Base-by-base conservation (phyloP, 2,113 vertebrate species). In the Calonectris borealis region DNA sequence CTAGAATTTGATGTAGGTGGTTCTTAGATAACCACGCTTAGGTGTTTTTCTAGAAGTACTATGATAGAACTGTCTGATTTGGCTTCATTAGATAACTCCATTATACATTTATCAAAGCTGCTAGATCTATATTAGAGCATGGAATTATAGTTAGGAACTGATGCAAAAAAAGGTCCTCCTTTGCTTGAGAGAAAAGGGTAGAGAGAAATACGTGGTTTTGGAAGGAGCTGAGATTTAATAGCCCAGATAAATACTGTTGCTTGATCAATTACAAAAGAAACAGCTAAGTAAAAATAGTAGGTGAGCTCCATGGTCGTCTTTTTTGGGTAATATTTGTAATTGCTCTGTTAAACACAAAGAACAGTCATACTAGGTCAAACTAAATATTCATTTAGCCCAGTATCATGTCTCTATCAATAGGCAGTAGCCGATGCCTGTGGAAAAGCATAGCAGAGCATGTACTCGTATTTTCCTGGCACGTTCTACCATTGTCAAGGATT, bases 1-100 rank as follows among this genome's bases (percentile, higher is more conserved):
- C 79, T 95, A 77, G 51, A 62, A 90, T 83, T 92, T 93, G 48
- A 76, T 38, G 88, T 96, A 95, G 80, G 80, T 93, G 60, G 69
- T 84, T 96, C 77, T 75, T 96, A 72, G 83, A 79, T 96, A 88
- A 83, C 46, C 13, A 18, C 65, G 34, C 20, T 86, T 97, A 84
- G 46, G 31, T 84, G 72, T 3, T 7, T 2, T 82, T 92, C 72
- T 92, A 69, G 75, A 94, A 96, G 92, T 62, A 80, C 72, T 52
- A 2, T 54, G 52, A 78, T 81, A 46, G 42, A 70, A 38, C 72
- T 79, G 22, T 69, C 55, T 93, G 61, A 64, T 94, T 60, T 72
- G 32, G 34, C 36, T 94, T 83, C 62, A 66, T 83, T 80, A 75
- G 46, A 65, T 64, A 88, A 32, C 51, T 75, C 86, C 32, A 70